Evolutionary conservation across 2,797 vertebrate species (phyloP).

Genomic region (Tympanoctomys barrerae): DNA sequence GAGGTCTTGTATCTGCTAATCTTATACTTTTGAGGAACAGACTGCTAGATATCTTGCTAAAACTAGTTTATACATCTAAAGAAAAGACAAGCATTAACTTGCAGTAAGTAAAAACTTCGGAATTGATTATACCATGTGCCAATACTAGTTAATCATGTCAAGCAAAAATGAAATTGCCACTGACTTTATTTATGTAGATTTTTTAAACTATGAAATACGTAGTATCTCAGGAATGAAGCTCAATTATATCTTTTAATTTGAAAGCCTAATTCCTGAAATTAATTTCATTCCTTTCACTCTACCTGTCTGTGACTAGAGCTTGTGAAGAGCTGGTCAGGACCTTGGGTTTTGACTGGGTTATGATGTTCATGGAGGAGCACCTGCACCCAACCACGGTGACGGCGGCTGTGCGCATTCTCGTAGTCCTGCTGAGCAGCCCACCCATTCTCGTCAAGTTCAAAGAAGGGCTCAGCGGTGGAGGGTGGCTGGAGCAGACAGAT

Average conservation of each 20-base stretch:
- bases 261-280: constrained; percentile 4
- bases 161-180: neutral
- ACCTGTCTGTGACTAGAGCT: constrained; percentile 89
- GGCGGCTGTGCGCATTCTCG: constrained; percentile 96
- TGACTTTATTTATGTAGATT: neutral
- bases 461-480: constrained; percentile 96
- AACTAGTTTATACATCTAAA: constrained; percentile 95
- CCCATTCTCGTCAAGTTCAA: constrained; percentile 96
- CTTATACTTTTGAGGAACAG: constrained; percentile 96
- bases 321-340: constrained; percentile 97
- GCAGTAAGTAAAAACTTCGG: constrained; percentile 92
- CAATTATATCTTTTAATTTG: neutral
- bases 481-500: constrained; percentile 99
- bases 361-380: constrained; percentile 99
- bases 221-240: neutral
- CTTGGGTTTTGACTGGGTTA: constrained; percentile 97
- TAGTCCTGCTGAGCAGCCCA: constrained; percentile 96
- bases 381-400: constrained; percentile 97
- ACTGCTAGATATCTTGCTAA: constrained; percentile 96
- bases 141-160: neutral
- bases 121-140: neutral
- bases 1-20: constrained; percentile 96
- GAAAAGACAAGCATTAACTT: constrained; percentile 96
- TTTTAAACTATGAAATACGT: constrained; percentile 29
- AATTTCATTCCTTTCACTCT: constrained; percentile 36